phyloP scores from a whole-genome alignment of 2,113 vertebrate genomes.

The Isichthys henryi region DNA sequence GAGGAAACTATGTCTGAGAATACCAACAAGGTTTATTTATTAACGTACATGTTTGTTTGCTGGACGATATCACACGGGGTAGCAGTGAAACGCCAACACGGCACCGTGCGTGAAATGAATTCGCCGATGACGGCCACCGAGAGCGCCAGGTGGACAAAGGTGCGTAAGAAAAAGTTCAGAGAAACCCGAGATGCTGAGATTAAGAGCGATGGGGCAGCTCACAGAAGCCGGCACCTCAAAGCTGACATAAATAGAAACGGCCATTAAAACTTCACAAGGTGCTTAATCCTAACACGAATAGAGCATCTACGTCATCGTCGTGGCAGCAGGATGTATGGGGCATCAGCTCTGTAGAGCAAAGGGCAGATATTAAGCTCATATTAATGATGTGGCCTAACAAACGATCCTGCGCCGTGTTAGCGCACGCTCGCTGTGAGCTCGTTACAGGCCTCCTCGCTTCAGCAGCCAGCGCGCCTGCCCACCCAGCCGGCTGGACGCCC shows the following conservation, averaged over 20 bases:
- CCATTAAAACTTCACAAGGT: slow-evolving; percentile 2
- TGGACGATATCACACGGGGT: background rate
- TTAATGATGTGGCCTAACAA: background rate
- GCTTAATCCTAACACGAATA: slow-evolving; percentile 3
- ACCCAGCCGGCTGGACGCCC: background rate
- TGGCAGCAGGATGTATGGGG: slow-evolving; percentile 23
- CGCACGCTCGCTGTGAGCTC: too few relatives aligned
- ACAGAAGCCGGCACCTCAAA: background rate
- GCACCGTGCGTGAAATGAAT: background rate
- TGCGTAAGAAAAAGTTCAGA: background rate
- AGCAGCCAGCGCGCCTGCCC: background rate
- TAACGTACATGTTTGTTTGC: background rate
- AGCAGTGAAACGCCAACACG: background rate
- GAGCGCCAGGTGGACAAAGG: background rate
- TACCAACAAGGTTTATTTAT: slow-evolving; percentile 1
- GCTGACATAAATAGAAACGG: background rate
- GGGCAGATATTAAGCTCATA: slow-evolving; percentile 23
- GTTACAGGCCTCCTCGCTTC: background rate
- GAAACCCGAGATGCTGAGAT: background rate
- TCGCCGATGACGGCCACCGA: background rate
- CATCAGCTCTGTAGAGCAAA: slow-evolving; percentile 23
- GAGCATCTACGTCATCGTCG: slow-evolving; percentile 29
- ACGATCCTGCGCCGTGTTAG: background rate
- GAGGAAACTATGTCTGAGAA: slow-evolving; percentile 24
- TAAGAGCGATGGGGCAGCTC: background rate